A percentile compares a stretch with the other conserved stretches of the same genome.
These are phyloP conservation scores for Heterotilapia buettikoferi DNA, from an alignment of 2,113 vertebrate genomes.

Conservation along the genomic window DNA sequence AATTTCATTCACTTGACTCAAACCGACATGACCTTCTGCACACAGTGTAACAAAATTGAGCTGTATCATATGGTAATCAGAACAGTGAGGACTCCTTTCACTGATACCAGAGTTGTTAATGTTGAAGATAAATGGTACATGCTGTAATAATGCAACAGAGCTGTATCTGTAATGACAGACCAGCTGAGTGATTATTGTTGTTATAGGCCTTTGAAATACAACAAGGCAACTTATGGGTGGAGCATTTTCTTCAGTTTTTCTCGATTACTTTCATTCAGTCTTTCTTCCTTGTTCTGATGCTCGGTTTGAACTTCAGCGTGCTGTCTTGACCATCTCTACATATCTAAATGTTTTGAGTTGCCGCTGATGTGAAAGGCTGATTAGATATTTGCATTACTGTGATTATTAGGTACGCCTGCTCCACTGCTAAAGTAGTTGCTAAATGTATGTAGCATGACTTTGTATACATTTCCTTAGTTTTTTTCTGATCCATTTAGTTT, in stretches of 20 bases:
- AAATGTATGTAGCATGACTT: neutral
- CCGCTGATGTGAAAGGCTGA: neutral
- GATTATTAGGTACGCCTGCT: neutral
- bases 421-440: neutral
- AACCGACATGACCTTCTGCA: neutral
- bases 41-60: neutral
- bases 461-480: neutral
- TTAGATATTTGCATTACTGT: neutral
- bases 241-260: neutral
- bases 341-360: neutral
- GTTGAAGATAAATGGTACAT: neutral
- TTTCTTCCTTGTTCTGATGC: neutral
- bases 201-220: neutral
- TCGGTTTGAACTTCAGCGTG: rapidly evolving
- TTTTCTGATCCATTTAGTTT: neutral
- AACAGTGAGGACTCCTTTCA: neutral
- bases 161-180: neutral
- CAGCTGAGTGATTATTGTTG: neutral
- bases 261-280: neutral
- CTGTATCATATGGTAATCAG: neutral
- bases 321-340: neutral
- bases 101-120: neutral
- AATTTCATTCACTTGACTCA: neutral
- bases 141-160: neutral
- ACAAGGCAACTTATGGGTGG: rapidly evolving